Conservation (phyloP, 2,113 vertebrate species). For the Abramis brama region DNA sequence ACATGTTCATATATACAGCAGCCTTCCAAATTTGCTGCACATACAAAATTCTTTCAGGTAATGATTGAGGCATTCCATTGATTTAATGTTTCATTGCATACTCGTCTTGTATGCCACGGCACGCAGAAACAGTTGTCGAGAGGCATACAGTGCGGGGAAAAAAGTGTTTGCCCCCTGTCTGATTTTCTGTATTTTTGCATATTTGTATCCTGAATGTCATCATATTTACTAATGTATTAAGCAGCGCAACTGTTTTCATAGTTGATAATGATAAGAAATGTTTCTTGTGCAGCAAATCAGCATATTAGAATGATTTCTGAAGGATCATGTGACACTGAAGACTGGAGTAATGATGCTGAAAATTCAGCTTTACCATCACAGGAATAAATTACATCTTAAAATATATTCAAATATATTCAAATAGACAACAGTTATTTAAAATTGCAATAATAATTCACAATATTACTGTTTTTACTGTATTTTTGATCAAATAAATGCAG, state of each 20-base stretch:
- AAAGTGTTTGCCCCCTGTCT: background rate
- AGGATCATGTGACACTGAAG: too few species aligned
- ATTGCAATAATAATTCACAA: background rate
- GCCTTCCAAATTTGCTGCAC: background rate
- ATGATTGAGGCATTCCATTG: constrained; percentile 67
- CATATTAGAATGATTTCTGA: too few species aligned
- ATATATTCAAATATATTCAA: too few species aligned
- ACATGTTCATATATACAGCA: constrained; percentile 28
- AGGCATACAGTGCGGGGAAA: background rate
- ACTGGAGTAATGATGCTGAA: too few species aligned
- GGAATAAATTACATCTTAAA: too few species aligned
- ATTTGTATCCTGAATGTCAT: background rate
- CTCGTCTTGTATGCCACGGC: constrained; percentile 79
- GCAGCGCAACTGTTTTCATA: too few species aligned
- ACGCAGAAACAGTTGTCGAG: constrained; percentile 64
- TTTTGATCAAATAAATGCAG: background rate
- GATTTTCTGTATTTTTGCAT: background rate
- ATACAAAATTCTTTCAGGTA: constrained; percentile 31
- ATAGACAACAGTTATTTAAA: too few species aligned
- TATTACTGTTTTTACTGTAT: background rate
- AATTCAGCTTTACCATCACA: too few species aligned
- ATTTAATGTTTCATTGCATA: constrained; percentile 74
- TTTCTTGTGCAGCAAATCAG: too few species aligned
- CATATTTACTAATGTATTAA: background rate
- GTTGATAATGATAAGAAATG: too few species aligned